Conservation (phyloP, 1,140 invertebrate genomes). For the Drosophila nigrodunni region DNA sequence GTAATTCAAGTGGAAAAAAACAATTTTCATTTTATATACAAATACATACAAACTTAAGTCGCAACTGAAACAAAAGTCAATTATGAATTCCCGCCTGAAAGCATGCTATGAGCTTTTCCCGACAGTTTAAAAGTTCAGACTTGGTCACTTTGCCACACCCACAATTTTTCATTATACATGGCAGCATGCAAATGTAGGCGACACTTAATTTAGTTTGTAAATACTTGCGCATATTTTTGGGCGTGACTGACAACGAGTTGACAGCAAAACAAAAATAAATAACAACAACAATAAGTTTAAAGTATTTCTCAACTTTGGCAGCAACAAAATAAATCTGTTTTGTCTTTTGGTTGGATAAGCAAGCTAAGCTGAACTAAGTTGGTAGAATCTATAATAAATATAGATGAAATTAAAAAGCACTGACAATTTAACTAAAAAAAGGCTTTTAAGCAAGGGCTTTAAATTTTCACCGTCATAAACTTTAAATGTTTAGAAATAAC, state of each 20-base stretch:
- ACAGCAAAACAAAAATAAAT: slow-evolving; percentile 45
- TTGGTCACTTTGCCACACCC: neutral
- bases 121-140: slow-evolving; percentile 28
- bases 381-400: neutral
- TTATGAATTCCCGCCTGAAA: slow-evolving; percentile 27
- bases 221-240: slow-evolving; percentile 71
- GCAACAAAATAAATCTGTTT: slow-evolving; percentile 19
- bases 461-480: neutral
- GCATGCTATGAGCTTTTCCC: slow-evolving; percentile 9
- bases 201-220: slow-evolving; percentile 76
- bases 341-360: slow-evolving; percentile 8
- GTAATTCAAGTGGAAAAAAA: slow-evolving; percentile 40
- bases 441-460: neutral
- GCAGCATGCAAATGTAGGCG: slow-evolving; percentile 65
- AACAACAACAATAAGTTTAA: slow-evolving; percentile 41
- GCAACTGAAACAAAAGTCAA: slow-evolving; percentile 28
- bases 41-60: slow-evolving; percentile 28
- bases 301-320: slow-evolving; percentile 48
- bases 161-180: no score
- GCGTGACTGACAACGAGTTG: slow-evolving; percentile 53
- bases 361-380: neutral
- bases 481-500: neutral
- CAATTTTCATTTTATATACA: slow-evolving; percentile 54
- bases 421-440: neutral
- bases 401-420: neutral